Percentiles rank a stretch among this genome's conserved stretches.
Conservation (phyloP, 2,888 invertebrate species). For the Papilio demoleus region DNA sequence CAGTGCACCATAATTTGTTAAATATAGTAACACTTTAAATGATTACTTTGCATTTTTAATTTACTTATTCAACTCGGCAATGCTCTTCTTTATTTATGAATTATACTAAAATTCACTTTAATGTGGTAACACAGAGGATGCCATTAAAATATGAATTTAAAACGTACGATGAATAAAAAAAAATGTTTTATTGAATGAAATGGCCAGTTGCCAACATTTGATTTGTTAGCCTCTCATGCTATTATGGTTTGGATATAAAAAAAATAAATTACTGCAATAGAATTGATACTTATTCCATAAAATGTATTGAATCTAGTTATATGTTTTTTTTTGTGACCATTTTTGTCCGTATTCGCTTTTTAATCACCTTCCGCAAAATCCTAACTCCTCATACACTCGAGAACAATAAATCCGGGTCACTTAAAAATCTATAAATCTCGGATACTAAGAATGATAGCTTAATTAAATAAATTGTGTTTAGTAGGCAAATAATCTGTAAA, state of each 20-base stretch:
- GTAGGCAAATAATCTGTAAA: too few relatives aligned
- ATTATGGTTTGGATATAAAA: slow-evolving; percentile 39
- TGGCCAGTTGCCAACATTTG: slow-evolving; percentile 41
- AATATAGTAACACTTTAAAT: slow-evolving; percentile 22
- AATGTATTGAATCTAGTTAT: slow-evolving; percentile 23
- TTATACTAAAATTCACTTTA: slow-evolving; percentile 37
- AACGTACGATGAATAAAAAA: slow-evolving; percentile 29
- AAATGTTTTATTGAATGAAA: slow-evolving; percentile 41
- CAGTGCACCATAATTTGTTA: neutral
- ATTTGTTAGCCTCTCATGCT: slow-evolving; percentile 38
- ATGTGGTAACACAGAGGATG: slow-evolving; percentile 36
- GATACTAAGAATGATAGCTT: too few relatives aligned
- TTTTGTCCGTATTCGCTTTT: too few relatives aligned
- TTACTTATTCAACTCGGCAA: slow-evolving; percentile 2
- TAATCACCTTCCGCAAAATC: too few relatives aligned
- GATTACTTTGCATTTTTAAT: slow-evolving; percentile 30
- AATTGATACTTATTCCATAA: slow-evolving; percentile 34
- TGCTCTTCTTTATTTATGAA: slow-evolving; percentile 25
- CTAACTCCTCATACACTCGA: too few relatives aligned
- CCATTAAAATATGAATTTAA: slow-evolving; percentile 41
- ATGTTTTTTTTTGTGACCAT: neutral
- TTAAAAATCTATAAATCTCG: too few relatives aligned
- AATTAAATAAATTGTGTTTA: too few relatives aligned
- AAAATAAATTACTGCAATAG: slow-evolving; percentile 33
- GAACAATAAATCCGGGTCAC: too few relatives aligned